Percentiles rank a stretch among this genome's conserved stretches.
These are phyloP conservation scores for Pissodes strobi DNA, from an alignment of 1,140 invertebrate genomes.

Conservation along the genomic window DNA sequence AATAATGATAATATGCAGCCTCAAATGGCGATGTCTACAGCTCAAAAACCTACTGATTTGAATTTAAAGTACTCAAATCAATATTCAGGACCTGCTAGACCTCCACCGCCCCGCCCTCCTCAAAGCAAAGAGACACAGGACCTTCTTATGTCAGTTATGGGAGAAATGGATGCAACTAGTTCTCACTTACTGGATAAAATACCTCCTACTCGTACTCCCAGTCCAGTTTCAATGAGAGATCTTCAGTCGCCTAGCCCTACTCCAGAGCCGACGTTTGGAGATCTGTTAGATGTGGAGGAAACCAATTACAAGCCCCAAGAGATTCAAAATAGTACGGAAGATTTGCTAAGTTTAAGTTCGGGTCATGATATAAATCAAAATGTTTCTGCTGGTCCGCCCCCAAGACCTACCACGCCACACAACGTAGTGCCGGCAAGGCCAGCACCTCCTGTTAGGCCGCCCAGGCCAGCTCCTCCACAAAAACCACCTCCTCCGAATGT, in stretches of 20 bases:
- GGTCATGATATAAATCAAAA: conserved; percentile 56
- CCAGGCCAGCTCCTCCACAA: conserved; percentile 45
- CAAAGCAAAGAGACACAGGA: conserved; percentile 80
- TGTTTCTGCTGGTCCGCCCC: conserved; percentile 44
- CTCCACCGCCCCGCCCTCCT: conserved; percentile 59
- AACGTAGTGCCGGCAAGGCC: conserved; percentile 45
- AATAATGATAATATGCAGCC: neutral
- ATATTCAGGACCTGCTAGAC: conserved; percentile 51
- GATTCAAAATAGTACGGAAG: conserved; percentile 14
- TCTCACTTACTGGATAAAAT: conserved; percentile 80
- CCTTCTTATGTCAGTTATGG: conserved; percentile 81
- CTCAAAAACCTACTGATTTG: conserved; percentile 53
- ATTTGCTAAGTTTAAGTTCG: conserved; percentile 40
- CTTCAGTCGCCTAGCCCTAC: conserved; percentile 83
- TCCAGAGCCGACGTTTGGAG: conserved; percentile 71
- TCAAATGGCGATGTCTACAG: neutral
- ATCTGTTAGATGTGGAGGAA: conserved; percentile 66
- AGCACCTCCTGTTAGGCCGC: conserved; percentile 54
- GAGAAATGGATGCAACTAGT: conserved; percentile 85
- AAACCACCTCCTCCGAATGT: conserved; percentile 42
- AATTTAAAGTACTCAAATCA: conserved; percentile 48
- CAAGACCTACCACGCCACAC: conserved; percentile 18
- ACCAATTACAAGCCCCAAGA: conserved; percentile 3
- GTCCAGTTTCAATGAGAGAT: conserved; percentile 77
- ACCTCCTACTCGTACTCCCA: conserved; percentile 79